Evolutionary conservation across 2,888 invertebrate species (phyloP).

Genomic region (Plusia festucae): DNA sequence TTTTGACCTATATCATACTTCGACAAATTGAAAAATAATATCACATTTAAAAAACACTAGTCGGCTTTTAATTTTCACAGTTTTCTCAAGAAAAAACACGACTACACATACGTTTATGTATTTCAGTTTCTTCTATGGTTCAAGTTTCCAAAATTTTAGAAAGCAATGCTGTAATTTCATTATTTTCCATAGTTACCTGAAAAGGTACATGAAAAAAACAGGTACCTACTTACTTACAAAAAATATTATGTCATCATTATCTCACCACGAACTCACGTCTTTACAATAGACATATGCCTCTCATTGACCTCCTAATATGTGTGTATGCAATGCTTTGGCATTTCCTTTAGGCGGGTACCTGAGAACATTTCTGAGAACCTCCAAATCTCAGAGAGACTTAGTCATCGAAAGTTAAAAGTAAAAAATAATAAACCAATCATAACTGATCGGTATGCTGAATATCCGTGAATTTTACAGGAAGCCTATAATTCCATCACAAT

Average conservation of each 20-base stretch:
- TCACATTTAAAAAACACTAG: too few species aligned
- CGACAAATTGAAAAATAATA: too few species aligned
- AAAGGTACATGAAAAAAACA: neutral
- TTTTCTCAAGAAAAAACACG: too few species aligned
- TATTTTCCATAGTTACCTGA: too few species aligned
- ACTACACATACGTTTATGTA: too few species aligned
- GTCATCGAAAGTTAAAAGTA: slow-evolving; percentile 72
- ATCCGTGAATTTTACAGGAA: slow-evolving; percentile 38
- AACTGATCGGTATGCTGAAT: slow-evolving; percentile 59
- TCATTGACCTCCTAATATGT: slow-evolving; percentile 51
- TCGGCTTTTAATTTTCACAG: too few species aligned
- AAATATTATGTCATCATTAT: slow-evolving; percentile 6
- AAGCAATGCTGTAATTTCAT: too few species aligned
- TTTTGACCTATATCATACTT: neutral
- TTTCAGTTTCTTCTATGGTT: too few species aligned
- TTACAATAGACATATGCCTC: slow-evolving; percentile 41
- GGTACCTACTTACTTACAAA: neutral
- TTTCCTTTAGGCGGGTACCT: slow-evolving; percentile 74
- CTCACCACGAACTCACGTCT: slow-evolving; percentile 32
- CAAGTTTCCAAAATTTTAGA: too few species aligned
- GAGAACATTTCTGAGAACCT: slow-evolving; percentile 72
- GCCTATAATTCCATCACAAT: slow-evolving; percentile 39
- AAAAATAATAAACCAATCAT: slow-evolving; percentile 67
- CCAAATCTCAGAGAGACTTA: slow-evolving; percentile 68
- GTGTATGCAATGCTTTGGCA: slow-evolving; percentile 62